A percentile compares a stretch with the other conserved stretches of the same genome.
Conservation (phyloP, 2,797 vertebrate species). For the Pangasius krempfi region DNA sequence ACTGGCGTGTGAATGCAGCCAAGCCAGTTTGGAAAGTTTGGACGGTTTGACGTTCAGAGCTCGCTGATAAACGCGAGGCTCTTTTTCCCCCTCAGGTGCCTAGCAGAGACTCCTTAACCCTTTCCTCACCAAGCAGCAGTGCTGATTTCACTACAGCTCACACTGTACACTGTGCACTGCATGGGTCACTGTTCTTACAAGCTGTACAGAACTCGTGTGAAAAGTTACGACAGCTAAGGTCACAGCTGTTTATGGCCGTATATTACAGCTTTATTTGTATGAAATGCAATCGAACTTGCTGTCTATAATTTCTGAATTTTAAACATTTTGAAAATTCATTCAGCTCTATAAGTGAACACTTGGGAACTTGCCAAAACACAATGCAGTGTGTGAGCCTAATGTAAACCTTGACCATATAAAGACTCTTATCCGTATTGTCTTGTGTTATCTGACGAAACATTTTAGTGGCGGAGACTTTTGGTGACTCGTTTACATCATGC, state of each 20-base stretch:
- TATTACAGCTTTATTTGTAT: background rate
- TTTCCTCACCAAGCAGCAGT: constrained; percentile 59
- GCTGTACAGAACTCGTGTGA: too few species aligned
- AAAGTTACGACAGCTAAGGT: background rate
- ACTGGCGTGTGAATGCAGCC: constrained; percentile 76
- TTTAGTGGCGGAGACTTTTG: background rate
- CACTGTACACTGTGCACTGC: background rate
- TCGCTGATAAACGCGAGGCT: constrained; percentile 75
- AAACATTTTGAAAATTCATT: background rate
- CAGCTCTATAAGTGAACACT: background rate
- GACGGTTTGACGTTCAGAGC: constrained; percentile 66
- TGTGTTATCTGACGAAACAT: background rate
- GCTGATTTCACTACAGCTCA: background rate
- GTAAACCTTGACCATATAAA: background rate
- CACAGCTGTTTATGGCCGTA: background rate
- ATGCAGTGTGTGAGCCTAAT: background rate
- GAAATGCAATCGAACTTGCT: background rate
- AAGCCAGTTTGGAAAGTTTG: constrained; percentile 73
- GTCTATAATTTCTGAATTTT: background rate
- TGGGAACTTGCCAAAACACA: background rate
- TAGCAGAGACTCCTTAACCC: constrained; percentile 72
- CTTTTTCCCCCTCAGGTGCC: constrained; percentile 75
- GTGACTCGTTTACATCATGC: background rate
- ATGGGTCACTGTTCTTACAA: background rate
- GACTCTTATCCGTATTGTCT: background rate